Evolutionary conservation across 2,888 invertebrate genomes (phyloP).

Genomic region (Hecatera dysodea): DNA sequence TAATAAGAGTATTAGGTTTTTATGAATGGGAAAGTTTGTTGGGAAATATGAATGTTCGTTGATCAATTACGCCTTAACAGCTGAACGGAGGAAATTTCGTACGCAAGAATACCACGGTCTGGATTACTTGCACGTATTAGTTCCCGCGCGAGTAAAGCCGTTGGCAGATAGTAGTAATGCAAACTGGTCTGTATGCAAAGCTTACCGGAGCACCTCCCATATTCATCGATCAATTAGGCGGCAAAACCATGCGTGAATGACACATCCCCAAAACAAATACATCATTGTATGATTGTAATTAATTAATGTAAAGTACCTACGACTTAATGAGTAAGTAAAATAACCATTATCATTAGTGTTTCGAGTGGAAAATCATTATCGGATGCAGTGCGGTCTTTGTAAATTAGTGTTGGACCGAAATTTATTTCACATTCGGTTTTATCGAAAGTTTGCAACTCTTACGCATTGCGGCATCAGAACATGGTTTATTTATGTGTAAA

Average conservation of each 20-base stretch:
- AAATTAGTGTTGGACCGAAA: slow-evolving; percentile 15
- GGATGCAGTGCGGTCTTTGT: slow-evolving; percentile 38
- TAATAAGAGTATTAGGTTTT: no score
- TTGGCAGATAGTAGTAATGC: no score
- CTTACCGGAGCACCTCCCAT: neutral
- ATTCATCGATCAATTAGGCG: neutral
- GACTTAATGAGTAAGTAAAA: slow-evolving; percentile 49
- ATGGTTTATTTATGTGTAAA: neutral
- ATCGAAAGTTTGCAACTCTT: neutral
- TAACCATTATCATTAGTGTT: slow-evolving; percentile 36
- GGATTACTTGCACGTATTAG: no score
- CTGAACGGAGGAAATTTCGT: neutral
- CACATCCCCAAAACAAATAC: slow-evolving; percentile 10
- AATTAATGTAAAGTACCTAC: slow-evolving; percentile 39
- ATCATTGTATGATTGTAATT: slow-evolving; percentile 28
- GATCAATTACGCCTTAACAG: no score
- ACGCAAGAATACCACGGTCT: neutral
- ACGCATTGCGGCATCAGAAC: neutral
- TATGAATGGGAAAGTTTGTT: neutral
- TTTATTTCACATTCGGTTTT: neutral
- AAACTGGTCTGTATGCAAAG: neutral
- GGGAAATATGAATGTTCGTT: neutral
- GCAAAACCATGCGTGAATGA: neutral
- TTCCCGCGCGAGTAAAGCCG: neutral
- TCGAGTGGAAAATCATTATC: slow-evolving; percentile 45